phyloP scores from a whole-genome alignment of 2,113 vertebrate genomes.

The Sula dactylatra region DNA sequence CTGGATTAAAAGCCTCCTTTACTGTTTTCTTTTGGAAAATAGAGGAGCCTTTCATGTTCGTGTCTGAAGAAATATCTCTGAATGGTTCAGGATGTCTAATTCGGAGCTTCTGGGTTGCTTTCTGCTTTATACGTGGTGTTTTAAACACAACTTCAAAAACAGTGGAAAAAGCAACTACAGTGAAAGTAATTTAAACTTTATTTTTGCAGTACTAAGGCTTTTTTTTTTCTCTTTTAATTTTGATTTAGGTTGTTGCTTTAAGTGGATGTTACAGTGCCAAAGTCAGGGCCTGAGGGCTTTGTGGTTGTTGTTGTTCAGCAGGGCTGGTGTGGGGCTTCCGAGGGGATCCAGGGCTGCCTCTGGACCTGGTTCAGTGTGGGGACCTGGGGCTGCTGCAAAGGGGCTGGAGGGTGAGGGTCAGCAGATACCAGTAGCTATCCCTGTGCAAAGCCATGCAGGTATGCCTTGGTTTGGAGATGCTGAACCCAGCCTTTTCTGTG shows the following conservation, averaged over 20 bases:
- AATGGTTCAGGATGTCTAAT: background rate
- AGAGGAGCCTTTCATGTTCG: background rate
- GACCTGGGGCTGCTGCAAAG: background rate
- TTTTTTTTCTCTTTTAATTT: background rate
- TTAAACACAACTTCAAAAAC: background rate
- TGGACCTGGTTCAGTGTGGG: background rate
- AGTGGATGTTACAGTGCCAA: background rate
- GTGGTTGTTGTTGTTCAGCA: background rate
- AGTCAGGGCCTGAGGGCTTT: background rate
- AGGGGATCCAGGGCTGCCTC: background rate
- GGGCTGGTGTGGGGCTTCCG: background rate
- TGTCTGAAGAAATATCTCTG: background rate
- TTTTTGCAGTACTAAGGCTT: background rate
- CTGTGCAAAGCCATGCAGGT: background rate
- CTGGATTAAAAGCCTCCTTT: background rate
- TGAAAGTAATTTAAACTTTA: background rate
- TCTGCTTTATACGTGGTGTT: background rate
- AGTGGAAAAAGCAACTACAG: background rate
- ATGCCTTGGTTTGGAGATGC: accelerated
- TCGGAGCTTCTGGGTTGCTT: background rate
- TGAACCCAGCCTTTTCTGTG: background rate
- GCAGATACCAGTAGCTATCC: accelerated
- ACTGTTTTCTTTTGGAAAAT: background rate
- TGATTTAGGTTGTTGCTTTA: background rate
- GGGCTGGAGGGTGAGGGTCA: background rate